Base-by-base conservation (phyloP, 2,888 invertebrate genomes). In the Orthosia gracilis region DNA sequence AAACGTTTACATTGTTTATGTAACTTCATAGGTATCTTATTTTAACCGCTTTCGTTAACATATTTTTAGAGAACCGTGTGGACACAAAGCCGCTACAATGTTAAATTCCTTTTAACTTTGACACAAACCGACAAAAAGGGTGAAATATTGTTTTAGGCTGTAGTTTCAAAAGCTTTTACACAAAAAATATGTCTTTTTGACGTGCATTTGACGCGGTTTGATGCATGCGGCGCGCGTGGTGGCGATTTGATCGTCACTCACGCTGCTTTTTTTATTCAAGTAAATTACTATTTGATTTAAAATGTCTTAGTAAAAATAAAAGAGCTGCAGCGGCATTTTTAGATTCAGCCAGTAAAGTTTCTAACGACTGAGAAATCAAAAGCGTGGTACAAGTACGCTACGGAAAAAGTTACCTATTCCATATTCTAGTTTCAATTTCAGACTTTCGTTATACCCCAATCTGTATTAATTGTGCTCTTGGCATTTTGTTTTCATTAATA, bases 101-200 rank as follows among this genome's bases (percentile, higher is more conserved):
- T 62, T 66, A 58, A 76, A 78, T 63, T 67, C 49, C 26, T 58
- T 63, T 66, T 31, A 70, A 15, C 65, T 83, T 52, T 31, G 23
- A 57, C 45, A 54, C 52, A 57, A 55, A 54, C 49, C 18, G 23
- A 61, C 31, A 83, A 80, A 83, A 65, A 55, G 4, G 5, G 3
- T 52, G n/a, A 50, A 11, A 13, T 57, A 47, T 40, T 58, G 17
- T 72, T 67, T 57, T 55, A 52, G 21, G 54, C 40, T 23, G 52
- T 7, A 58, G n/a, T 58, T 57, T 62, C 5, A 47, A 83, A 62
- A 31, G 69, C 50, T 57, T 63, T 82, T 68, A 31, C 45, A 55
- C 17, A 17, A 49, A 40, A 70, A 59, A 13, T 11, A 17, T 50
- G 3, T 23, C n/a, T 52, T 83, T 65, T 54, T n/a, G 50, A 73